A percentile compares a stretch with the other conserved stretches of the same genome.
Evolutionary conservation across 2,888 invertebrate species (phyloP).

Genomic region (Poecilobothrus nobilitatus): DNA sequence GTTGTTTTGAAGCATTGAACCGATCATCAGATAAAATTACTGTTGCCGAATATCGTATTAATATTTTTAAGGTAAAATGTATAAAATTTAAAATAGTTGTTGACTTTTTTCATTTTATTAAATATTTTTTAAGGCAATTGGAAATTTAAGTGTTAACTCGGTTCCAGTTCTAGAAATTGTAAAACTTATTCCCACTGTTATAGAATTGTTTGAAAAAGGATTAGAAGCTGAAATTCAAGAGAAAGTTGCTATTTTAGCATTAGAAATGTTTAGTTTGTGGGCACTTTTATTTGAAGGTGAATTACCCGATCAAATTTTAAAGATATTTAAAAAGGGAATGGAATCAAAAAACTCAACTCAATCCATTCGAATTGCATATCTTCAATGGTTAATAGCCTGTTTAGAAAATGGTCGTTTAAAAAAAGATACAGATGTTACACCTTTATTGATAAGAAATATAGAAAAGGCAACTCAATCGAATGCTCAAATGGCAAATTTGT

Average conservation of each 20-base stretch:
- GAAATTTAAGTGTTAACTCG: conserved; percentile 62
- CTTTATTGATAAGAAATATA: conserved; percentile 60
- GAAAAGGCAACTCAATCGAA: conserved; percentile 69
- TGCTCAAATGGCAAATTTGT: conserved; percentile 58
- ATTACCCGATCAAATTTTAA: conserved; percentile 56
- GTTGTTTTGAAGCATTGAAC: conserved; percentile 70
- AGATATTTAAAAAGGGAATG: conserved; percentile 64
- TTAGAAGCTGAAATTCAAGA: conserved; percentile 87
- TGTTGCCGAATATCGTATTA: conserved; percentile 78
- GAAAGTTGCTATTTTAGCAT: conserved; percentile 71
- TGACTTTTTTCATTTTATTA: not conserved
- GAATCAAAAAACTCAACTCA: conserved; percentile 68
- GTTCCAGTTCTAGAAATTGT: conserved; percentile 53
- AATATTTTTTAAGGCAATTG: conserved; percentile 50
- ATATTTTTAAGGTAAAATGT: conserved; percentile 59
- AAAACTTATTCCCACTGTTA: conserved; percentile 52
- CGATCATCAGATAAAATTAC: conserved; percentile 88
- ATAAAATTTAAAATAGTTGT: not conserved
- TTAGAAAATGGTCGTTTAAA: conserved; percentile 50
- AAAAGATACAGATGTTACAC: conserved; percentile 46
- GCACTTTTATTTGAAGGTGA: conserved; percentile 55
- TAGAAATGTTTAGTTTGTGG: conserved; percentile 78
- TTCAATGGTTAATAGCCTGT: conserved; percentile 62
- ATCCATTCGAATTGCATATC: conserved; percentile 67
- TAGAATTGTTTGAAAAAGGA: conserved; percentile 63